phyloP scores from a whole-genome alignment of 37 sponge, comb jelly and placozoan species.

The Diacarnus erythraeanus region DNA sequence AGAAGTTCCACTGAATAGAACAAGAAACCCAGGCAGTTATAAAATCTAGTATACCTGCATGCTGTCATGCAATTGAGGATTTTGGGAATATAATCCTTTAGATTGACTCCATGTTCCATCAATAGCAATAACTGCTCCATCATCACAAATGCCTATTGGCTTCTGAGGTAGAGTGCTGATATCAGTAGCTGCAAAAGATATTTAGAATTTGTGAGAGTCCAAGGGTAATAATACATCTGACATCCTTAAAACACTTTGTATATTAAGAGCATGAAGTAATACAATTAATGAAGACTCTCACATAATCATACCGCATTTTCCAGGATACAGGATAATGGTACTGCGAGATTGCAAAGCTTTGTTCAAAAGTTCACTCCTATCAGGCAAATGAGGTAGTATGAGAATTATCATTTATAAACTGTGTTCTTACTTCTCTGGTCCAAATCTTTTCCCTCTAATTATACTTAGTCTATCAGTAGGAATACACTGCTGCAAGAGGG shows the following conservation, averaged over 20 bases:
- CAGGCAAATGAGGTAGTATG: too few species aligned
- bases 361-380: slow-evolving; percentile 47
- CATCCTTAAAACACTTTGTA: too few species aligned
- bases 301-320: slow-evolving; percentile 33
- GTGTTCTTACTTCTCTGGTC: slow-evolving; percentile 40
- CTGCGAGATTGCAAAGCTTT: slow-evolving; percentile 27
- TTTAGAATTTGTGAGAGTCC: not conserved
- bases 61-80: slow-evolving; percentile 34
- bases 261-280: too few species aligned
- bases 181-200: slow-evolving; percentile 31
- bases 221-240: too few species aligned
- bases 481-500: slow-evolving; percentile 60
- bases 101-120: slow-evolving; percentile 91
- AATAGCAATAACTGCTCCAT: slow-evolving; percentile 64
- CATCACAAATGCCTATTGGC: slow-evolving; percentile 33
- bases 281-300: too few species aligned
- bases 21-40: too few species aligned
- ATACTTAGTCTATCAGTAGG: slow-evolving; percentile 41
- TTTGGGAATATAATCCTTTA: slow-evolving; percentile 55
- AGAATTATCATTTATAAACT: not conserved
- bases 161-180: slow-evolving; percentile 14
- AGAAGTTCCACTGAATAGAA: not conserved
- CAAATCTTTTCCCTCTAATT: slow-evolving; percentile 62
- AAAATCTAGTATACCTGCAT: slow-evolving; percentile 34
- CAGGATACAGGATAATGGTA: slow-evolving; percentile 57